Evolutionary conservation across 2,888 invertebrate species (phyloP).

Genomic region (Scaptomyza polygonia): DNA sequence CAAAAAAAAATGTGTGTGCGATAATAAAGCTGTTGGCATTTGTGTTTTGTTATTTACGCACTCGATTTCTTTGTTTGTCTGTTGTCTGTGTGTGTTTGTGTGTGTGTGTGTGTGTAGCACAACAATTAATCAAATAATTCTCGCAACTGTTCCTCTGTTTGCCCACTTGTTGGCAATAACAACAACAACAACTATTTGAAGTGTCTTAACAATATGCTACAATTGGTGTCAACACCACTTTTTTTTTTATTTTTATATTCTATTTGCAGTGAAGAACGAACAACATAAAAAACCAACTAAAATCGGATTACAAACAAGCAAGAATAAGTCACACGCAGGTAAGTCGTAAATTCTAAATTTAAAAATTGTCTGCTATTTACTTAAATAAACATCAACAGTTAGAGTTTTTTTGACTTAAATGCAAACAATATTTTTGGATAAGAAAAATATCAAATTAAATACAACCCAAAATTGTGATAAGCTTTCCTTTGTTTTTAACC

Average conservation of each 20-base stretch:
- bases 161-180: slow-evolving; percentile 7
- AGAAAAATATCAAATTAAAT: background rate
- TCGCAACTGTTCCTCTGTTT: slow-evolving; percentile 1
- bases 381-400: no score
- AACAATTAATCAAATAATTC: slow-evolving; percentile 64
- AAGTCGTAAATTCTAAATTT: background rate
- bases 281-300: background rate
- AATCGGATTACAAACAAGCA: background rate
- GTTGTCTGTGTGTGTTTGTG: background rate
- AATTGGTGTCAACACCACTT: background rate
- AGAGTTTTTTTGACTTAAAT: no score
- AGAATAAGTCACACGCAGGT: background rate
- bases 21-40: slow-evolving; percentile 59
- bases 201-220: background rate
- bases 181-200: slow-evolving; percentile 1
- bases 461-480: no score
- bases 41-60: slow-evolving; percentile 47
- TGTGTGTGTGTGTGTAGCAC: slow-evolving; percentile 1
- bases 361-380: background rate
- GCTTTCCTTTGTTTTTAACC: no score
- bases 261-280: slow-evolving; percentile 25
- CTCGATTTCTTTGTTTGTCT: slow-evolving; percentile 18
- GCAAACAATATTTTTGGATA: background rate
- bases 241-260: slow-evolving; percentile 1
- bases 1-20: slow-evolving; percentile 12